Evolutionary conservation across 30 jellyfish, hydroid and myxozoan genomes (phyloP).

Genomic region (Chironex yamaguchii): DNA sequence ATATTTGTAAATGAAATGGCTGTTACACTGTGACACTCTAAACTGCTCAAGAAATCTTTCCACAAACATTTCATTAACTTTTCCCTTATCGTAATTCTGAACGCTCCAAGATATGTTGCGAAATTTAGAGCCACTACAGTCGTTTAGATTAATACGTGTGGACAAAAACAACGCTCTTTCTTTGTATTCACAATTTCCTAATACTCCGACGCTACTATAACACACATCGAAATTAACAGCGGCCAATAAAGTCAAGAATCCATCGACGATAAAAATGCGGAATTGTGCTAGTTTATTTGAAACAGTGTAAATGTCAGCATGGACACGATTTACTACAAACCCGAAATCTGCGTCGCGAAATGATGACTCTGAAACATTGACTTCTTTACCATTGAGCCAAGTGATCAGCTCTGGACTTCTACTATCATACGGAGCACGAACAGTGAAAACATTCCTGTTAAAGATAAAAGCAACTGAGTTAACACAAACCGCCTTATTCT

Average conservation of each 20-base stretch:
- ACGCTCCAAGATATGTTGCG: too few relatives aligned
- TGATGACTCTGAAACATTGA: constrained; percentile 24
- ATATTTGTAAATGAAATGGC: constrained; percentile 34
- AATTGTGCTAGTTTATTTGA: background rate
- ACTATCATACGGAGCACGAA: constrained; percentile 43
- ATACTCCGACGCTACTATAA: constrained; percentile 11
- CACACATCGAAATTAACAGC: constrained; percentile 5
- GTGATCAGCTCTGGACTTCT: constrained; percentile 2
- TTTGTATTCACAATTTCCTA: constrained; percentile 48
- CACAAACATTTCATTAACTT: background rate
- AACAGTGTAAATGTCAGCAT: constrained; percentile 18
- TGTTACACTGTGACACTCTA: constrained; percentile 35
- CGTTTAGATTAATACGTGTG: background rate
- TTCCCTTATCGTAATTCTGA: too few relatives aligned
- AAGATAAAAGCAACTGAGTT: constrained; percentile 40
- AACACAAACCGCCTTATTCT: constrained; percentile 8
- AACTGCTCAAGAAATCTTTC: constrained; percentile 11
- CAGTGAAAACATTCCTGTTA: background rate
- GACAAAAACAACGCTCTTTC: constrained; percentile 3
- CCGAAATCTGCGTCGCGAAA: background rate
- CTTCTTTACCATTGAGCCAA: constrained; percentile 49
- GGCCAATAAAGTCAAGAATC: constrained; percentile 29
- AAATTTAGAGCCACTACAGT: constrained; percentile 32
- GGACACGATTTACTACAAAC: constrained; percentile 2
- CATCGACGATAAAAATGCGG: background rate